Conservation (phyloP, 2,113 vertebrate species). For the Gambusia affinis region DNA sequence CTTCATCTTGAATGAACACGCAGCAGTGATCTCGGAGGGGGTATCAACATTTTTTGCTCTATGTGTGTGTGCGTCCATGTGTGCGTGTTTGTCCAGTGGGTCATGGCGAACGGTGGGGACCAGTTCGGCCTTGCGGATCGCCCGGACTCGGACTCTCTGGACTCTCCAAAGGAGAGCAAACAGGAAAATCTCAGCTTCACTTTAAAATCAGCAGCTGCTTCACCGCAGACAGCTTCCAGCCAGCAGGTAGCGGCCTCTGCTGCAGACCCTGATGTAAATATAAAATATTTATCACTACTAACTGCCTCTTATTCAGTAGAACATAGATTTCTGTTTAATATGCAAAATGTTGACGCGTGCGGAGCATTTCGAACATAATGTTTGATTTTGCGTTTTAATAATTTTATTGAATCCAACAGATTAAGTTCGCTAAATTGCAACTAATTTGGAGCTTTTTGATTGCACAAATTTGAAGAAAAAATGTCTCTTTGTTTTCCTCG, state of each 20-base stretch:
- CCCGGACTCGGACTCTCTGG: constrained; percentile 85
- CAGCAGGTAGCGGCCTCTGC: constrained; percentile 83
- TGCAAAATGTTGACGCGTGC: not conserved
- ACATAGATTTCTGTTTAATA: not conserved
- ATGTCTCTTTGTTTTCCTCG: not conserved
- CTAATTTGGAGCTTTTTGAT: not conserved
- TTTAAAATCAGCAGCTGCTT: constrained; percentile 83
- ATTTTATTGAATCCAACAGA: not conserved
- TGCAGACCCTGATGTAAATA: constrained; percentile 8
- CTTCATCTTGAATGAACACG: not conserved
- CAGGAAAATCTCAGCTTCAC: constrained; percentile 77
- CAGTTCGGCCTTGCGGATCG: constrained; percentile 86
- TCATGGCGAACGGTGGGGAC: constrained; percentile 91
- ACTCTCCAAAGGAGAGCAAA: constrained; percentile 86
- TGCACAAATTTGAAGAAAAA: not conserved
- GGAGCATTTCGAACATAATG: not conserved
- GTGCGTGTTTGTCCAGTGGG: constrained; percentile 53
- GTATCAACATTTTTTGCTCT: not conserved
- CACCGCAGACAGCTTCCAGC: constrained; percentile 86
- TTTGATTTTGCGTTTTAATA: not conserved
- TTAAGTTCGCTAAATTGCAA: not conserved
- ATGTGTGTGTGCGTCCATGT: constrained; percentile 26
- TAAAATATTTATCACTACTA: not conserved
- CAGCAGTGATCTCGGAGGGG: not conserved
- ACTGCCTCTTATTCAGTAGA: not conserved